A percentile compares a stretch with the other conserved stretches of the same genome.
phyloP scores from a whole-genome alignment of 2,888 invertebrate species.

The Drosophila lacicola region DNA sequence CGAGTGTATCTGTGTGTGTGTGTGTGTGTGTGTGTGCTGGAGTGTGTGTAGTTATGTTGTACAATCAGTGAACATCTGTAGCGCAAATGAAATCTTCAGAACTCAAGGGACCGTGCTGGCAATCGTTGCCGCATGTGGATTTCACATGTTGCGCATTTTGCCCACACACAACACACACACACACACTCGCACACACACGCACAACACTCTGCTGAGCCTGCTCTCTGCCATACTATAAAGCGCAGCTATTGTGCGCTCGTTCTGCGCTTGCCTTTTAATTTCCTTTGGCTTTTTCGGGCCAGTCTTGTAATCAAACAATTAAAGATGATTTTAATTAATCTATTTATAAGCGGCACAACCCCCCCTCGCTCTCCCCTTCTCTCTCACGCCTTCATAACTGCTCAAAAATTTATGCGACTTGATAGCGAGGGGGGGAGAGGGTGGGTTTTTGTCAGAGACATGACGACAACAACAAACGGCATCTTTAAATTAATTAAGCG shows the following conservation, averaged over 20 bases:
- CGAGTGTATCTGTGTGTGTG: constrained; percentile 8
- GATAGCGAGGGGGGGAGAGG: constrained; percentile 2
- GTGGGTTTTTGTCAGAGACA: constrained; percentile 33
- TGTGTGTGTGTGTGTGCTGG: constrained; percentile 24
- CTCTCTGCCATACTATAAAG: constrained; percentile 45
- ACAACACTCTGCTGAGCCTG: constrained; percentile 6
- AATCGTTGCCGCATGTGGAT: constrained; percentile 71
- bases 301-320: constrained; percentile 79
- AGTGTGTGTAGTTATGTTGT: constrained; percentile 69
- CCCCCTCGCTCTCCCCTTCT: neutral
- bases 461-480: constrained; percentile 35
- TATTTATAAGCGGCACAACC: constrained; percentile 68
- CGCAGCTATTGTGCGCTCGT: constrained; percentile 61
- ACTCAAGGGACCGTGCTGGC: constrained; percentile 69
- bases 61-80: constrained; percentile 78
- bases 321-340: constrained; percentile 81
- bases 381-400: constrained; percentile 63
- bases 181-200: neutral
- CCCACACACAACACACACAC: constrained; percentile 59
- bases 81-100: constrained; percentile 78
- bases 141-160: constrained; percentile 80
- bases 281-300: constrained; percentile 50
- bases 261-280: constrained; percentile 35
- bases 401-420: constrained; percentile 56
- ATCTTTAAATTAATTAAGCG: constrained; percentile 80